Evolutionary conservation across 2,113 vertebrate species (phyloP).

Genomic region (Aptenodytes forsteri): DNA sequence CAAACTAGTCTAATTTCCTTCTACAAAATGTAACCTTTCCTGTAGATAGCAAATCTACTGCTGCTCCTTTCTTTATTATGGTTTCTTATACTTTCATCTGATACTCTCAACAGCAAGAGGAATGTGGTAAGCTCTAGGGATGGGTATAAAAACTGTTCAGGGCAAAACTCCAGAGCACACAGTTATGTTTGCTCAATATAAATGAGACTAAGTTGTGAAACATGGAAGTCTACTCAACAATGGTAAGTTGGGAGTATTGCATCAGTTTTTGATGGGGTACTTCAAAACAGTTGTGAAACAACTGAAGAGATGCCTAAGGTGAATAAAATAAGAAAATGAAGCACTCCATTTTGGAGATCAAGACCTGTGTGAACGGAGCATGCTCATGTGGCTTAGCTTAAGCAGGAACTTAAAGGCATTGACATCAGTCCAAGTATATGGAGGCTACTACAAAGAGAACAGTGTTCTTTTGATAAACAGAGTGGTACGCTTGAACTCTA

Average conservation of each 20-base stretch:
- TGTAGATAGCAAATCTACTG: neutral
- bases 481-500: neutral
- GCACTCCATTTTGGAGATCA: neutral
- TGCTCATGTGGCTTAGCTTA: neutral
- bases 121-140: neutral
- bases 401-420: neutral
- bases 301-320: neutral
- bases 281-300: neutral
- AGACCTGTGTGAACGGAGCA: neutral
- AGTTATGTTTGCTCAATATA: neutral
- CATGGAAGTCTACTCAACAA: neutral
- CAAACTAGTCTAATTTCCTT: neutral
- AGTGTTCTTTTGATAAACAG: neutral
- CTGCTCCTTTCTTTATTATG: neutral
- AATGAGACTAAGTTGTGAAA: neutral
- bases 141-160: neutral
- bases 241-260: neutral
- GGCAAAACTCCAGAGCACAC: neutral
- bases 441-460: neutral
- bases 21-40: neutral
- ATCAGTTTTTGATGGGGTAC: neutral
- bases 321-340: neutral
- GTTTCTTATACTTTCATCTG: neutral
- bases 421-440: neutral
- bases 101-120: neutral